Percentiles rank a stretch among this genome's conserved stretches.
phyloP scores from a whole-genome alignment of 1,140 invertebrate species.

The Acromyrmex charruanus region DNA sequence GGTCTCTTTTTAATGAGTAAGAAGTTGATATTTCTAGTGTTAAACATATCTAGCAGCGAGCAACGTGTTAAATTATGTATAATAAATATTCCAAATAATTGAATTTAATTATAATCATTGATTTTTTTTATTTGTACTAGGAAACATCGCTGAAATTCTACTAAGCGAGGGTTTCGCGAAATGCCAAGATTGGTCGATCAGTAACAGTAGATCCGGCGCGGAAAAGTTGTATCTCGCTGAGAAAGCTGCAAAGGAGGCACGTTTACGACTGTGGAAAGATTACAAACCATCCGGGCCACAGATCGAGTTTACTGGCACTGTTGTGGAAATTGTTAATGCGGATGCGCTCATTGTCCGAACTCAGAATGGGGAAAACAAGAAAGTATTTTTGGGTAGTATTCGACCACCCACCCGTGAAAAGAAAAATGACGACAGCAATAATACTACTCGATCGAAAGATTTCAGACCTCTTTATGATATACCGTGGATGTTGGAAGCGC shows the following conservation, averaged over 20 bases:
- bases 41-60: neutral
- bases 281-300: slow-evolving; percentile 89
- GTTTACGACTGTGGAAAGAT: slow-evolving; percentile 96
- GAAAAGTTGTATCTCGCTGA: slow-evolving; percentile 93
- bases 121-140: slow-evolving; percentile 81
- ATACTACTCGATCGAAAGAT: slow-evolving; percentile 88
- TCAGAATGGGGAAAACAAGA: slow-evolving; percentile 93
- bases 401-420: slow-evolving; percentile 93
- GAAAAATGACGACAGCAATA: slow-evolving; percentile 88
- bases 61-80: neutral
- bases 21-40: no score
- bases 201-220: slow-evolving; percentile 93
- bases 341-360: slow-evolving; percentile 96
- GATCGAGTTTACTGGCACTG: slow-evolving; percentile 94
- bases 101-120: neutral
- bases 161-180: slow-evolving; percentile 96
- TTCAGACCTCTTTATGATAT: slow-evolving; percentile 98
- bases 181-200: slow-evolving; percentile 99
- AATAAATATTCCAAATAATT: neutral
- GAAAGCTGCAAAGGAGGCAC: slow-evolving; percentile 96
- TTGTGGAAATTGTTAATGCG: slow-evolving; percentile 96
- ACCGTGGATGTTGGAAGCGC: slow-evolving; percentile 98
- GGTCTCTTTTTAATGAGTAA: no score
- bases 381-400: slow-evolving; percentile 98
- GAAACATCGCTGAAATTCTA: slow-evolving; percentile 98